Percentiles rank a stretch among this genome's conserved stretches.
phyloP scores from a whole-genome alignment of 2,797 vertebrate genomes.

The Scarus forsteni region DNA sequence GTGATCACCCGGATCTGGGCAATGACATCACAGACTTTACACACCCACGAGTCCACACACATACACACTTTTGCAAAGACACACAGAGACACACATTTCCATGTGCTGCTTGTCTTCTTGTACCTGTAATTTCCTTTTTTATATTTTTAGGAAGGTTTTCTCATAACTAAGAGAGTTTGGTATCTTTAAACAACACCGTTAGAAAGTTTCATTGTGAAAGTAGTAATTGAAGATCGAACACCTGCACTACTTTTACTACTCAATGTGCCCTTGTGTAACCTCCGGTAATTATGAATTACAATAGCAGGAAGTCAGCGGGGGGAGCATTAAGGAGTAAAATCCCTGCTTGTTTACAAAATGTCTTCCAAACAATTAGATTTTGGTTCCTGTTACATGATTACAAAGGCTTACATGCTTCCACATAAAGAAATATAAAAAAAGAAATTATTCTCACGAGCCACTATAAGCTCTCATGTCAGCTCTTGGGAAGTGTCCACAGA shows the following conservation, averaged over 20 bases:
- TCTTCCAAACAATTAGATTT: slow-evolving; percentile 13
- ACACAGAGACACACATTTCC: slow-evolving; percentile 5
- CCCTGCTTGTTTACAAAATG: background rate
- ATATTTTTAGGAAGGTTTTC: background rate
- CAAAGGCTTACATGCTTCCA: background rate
- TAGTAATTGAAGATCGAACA: slow-evolving; percentile 13
- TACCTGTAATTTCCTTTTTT: background rate
- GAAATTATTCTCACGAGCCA: background rate
- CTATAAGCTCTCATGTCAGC: slow-evolving; percentile 18
- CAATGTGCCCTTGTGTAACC: background rate
- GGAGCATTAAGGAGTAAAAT: background rate
- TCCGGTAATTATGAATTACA: slow-evolving; percentile 7
- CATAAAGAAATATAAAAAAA: slow-evolving; percentile 1
- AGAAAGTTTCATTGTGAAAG: background rate
- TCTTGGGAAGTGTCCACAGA: slow-evolving; percentile 24
- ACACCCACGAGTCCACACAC: slow-evolving; percentile 35
- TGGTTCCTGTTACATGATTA: background rate
- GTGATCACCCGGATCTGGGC: slow-evolving; percentile 75
- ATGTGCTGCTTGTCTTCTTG: slow-evolving; percentile 15
- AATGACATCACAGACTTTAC: slow-evolving; percentile 67
- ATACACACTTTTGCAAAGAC: slow-evolving; percentile 13
- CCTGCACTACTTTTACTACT: slow-evolving; percentile 2
- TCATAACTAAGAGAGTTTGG: slow-evolving; percentile 2
- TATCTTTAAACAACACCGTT: background rate
- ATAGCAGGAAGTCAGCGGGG: background rate